These are phyloP conservation scores for Musca domestica DNA, from an alignment of 1,140 invertebrate genomes.

Conservation along the genomic window DNA sequence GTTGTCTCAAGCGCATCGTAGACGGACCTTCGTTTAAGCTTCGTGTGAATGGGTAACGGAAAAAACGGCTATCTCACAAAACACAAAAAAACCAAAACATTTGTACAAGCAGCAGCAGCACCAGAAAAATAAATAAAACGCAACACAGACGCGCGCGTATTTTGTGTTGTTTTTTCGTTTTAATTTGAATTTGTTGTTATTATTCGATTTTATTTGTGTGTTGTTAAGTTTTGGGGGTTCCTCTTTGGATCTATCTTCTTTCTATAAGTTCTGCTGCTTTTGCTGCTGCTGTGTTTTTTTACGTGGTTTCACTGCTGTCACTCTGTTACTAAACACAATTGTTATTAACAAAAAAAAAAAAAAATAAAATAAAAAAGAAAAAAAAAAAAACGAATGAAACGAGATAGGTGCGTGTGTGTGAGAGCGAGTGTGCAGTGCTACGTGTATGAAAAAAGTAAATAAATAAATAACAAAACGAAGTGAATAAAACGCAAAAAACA, in stretches of 20 bases:
- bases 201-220: too few species aligned
- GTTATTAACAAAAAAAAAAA: too few species aligned
- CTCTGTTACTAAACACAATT: too few species aligned
- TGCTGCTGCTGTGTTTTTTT: background rate
- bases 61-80: too few species aligned
- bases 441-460: too few species aligned
- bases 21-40: background rate
- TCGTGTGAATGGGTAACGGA: background rate
- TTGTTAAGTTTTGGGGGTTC: background rate
- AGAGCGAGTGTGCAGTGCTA: too few species aligned
- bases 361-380: too few species aligned
- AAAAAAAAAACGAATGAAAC: too few species aligned
- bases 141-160: slow-evolving; percentile 3
- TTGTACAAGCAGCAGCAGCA: background rate
- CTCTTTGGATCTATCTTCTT: background rate
- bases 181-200: background rate
- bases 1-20: slow-evolving; percentile 14
- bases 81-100: background rate
- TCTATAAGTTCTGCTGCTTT: background rate
- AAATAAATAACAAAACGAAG: too few species aligned
- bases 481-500: too few species aligned
- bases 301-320: too few species aligned
- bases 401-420: too few species aligned
- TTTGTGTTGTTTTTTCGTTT: background rate
- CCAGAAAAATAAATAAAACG: background rate